Percentiles rank a stretch among this genome's conserved stretches.
Evolutionary conservation across 64 coral and sea anemone genomes (phyloP).

Genomic region (Pocillopora verrucosa): DNA sequence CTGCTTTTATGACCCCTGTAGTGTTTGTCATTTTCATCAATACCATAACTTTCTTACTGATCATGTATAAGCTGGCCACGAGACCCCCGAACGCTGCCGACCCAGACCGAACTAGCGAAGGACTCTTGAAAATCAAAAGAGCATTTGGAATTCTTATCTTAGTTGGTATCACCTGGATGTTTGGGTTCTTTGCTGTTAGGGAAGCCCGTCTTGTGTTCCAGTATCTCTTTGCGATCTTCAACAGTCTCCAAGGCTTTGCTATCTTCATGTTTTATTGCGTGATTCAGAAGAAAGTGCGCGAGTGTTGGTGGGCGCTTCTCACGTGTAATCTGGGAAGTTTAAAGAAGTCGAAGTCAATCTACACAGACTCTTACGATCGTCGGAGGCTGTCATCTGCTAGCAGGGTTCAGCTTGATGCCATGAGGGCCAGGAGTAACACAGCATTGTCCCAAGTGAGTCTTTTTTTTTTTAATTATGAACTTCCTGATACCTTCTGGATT

Average conservation of each 20-base stretch:
- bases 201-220: conserved; percentile 82
- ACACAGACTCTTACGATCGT: conserved; percentile 89
- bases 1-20: conserved; percentile 78
- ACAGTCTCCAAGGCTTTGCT: conserved; percentile 94
- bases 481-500: too few relatives aligned
- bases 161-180: conserved; percentile 92
- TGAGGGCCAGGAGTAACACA: conserved; percentile 74
- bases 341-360: conserved; percentile 74
- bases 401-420: conserved; percentile 66
- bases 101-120: conserved; percentile 59
- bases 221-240: conserved; percentile 83
- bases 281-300: conserved; percentile 92
- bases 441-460: conserved; percentile 69
- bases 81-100: conserved; percentile 85
- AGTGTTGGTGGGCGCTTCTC: conserved; percentile 85
- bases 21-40: conserved; percentile 80
- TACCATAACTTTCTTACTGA: conserved; percentile 71
- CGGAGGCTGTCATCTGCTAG: conserved; percentile 82
- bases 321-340: conserved; percentile 83
- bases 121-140: conserved; percentile 74
- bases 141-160: conserved; percentile 95
- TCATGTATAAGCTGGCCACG: conserved; percentile 96
- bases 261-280: conserved; percentile 99
- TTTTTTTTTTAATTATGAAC: neutral
- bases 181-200: conserved; percentile 86